These are phyloP conservation scores for Chionodraco myersi DNA, from an alignment of 2,113 vertebrate species.

Conservation along the genomic window DNA sequence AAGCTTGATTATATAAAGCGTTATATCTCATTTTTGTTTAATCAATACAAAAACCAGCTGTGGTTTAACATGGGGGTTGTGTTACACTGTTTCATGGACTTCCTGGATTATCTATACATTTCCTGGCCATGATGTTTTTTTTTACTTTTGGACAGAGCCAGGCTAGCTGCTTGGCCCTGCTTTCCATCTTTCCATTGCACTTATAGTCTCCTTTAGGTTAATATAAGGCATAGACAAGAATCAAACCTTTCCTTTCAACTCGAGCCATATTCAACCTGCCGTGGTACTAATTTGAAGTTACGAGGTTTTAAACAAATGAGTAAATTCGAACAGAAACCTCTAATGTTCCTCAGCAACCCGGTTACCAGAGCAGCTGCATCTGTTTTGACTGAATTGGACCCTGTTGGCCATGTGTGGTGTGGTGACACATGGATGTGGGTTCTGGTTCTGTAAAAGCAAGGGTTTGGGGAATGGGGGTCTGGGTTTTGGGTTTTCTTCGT, in stretches of 20 bases:
- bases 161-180: not conserved
- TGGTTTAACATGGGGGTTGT: not conserved
- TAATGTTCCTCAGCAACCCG: not conserved
- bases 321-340: not conserved
- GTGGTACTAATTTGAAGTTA: not conserved
- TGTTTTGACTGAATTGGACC: slow-evolving; percentile 21
- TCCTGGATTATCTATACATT: not conserved
- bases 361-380: slow-evolving; percentile 6
- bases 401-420: slow-evolving; percentile 34
- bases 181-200: not conserved
- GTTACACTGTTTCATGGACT: not conserved
- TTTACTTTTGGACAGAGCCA: not conserved
- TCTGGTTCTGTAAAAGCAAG: slow-evolving; percentile 46
- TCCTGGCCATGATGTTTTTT: not conserved
- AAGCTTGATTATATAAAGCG: not conserved
- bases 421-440: slow-evolving; percentile 24
- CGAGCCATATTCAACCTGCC: not conserved
- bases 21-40: not conserved
- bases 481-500: slow-evolving; percentile 32
- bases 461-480: slow-evolving; percentile 19
- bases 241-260: not conserved
- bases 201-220: not conserved
- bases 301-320: slow-evolving; percentile 23
- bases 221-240: not conserved
- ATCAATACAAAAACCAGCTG: not conserved